phyloP scores from a whole-genome alignment of 1,140 invertebrate species.

The Scaptodrosophila lebanonensis region DNA sequence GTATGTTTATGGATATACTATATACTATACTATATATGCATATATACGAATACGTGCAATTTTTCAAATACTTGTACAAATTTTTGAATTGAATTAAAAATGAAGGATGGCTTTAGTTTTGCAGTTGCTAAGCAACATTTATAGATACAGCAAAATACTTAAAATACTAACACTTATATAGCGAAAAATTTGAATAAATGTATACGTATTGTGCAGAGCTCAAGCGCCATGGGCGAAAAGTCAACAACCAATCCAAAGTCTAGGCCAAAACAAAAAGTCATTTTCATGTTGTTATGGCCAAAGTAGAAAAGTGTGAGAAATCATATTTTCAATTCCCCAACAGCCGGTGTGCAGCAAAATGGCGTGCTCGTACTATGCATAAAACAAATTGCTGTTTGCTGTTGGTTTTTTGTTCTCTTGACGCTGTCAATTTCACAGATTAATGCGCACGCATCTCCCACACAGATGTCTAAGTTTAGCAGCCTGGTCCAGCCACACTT shows the following conservation, averaged over 20 bases:
- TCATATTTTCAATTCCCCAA: conserved; percentile 48
- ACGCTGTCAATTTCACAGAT: conserved; percentile 68
- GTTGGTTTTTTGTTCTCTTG: conserved; percentile 2
- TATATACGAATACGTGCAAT: too few species aligned
- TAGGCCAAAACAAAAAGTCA: conserved; percentile 45
- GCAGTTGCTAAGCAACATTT: too few species aligned
- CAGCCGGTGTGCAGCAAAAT: not conserved
- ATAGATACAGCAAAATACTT: too few species aligned
- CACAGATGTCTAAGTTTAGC: conserved; percentile 34
- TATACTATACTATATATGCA: too few species aligned
- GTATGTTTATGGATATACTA: too few species aligned
- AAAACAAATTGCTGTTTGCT: conserved; percentile 13
- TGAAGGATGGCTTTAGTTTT: too few species aligned
- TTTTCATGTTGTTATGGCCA: conserved; percentile 45
- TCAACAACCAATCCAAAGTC: conserved; percentile 10
- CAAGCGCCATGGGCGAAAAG: too few species aligned
- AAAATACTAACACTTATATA: too few species aligned
- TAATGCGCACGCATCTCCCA: conserved; percentile 62
- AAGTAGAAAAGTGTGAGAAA: conserved; percentile 49
- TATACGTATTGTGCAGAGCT: too few species aligned
- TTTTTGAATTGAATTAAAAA: too few species aligned
- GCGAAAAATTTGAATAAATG: too few species aligned
- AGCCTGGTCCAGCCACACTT: not conserved
- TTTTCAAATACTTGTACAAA: too few species aligned
- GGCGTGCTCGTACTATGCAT: not conserved